A percentile compares a stretch with the other conserved stretches of the same genome.
Evolutionary conservation across 2,888 invertebrate species (phyloP).

Genomic region (Stenchaetothrips biformis): DNA sequence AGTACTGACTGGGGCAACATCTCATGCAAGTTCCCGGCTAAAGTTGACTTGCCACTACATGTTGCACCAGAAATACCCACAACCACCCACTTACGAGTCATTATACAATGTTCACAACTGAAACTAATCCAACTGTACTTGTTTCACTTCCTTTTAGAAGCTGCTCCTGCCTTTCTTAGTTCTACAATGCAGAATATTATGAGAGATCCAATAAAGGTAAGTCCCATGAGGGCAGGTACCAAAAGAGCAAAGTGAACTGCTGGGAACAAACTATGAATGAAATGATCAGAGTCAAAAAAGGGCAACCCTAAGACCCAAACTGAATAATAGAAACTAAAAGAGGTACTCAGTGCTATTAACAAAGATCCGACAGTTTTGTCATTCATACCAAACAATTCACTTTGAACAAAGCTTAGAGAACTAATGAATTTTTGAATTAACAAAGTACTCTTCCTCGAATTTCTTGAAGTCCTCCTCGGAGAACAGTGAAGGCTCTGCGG

Average conservation of each 20-base stretch:
- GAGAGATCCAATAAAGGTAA: slow-evolving; percentile 61
- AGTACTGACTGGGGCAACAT: slow-evolving; percentile 47
- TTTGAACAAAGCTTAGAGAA: background rate
- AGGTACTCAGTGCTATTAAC: slow-evolving; percentile 52
- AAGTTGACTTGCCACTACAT: slow-evolving; percentile 76
- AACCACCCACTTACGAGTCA: slow-evolving; percentile 52
- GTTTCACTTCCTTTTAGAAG: background rate
- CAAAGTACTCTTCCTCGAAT: slow-evolving; percentile 62
- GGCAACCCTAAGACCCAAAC: slow-evolving; percentile 65
- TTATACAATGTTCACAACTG: slow-evolving; percentile 38
- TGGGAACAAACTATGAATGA: slow-evolving; percentile 52
- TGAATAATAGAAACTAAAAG: slow-evolving; percentile 55
- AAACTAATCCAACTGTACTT: background rate
- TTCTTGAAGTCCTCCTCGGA: slow-evolving; percentile 64
- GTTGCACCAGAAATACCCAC: slow-evolving; percentile 76
- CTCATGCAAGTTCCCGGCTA: slow-evolving; percentile 55
- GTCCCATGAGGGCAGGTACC: slow-evolving; percentile 56
- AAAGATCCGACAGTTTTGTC: slow-evolving; percentile 50
- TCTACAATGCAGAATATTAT: slow-evolving; percentile 52
- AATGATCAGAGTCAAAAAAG: slow-evolving; percentile 57
- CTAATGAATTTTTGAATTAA: slow-evolving; percentile 37
- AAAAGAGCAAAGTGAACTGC: slow-evolving; percentile 56
- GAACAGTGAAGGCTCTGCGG: slow-evolving; percentile 57
- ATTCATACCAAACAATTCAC: slow-evolving; percentile 34
- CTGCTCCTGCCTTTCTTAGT: slow-evolving; percentile 26